phyloP scores from a whole-genome alignment of 2,797 vertebrate species.

The Acipenser transmontanus region DNA sequence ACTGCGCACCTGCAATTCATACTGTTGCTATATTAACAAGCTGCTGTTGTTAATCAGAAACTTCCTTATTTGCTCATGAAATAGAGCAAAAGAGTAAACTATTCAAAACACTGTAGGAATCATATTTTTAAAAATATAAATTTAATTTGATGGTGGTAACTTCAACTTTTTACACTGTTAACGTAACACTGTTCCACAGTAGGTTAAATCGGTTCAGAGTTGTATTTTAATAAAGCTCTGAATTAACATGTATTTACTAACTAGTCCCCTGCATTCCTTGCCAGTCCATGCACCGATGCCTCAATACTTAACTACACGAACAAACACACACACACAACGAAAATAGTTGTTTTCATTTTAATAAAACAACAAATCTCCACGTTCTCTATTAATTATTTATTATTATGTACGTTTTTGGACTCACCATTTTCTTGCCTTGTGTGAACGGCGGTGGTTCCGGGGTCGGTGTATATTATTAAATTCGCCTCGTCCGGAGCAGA shows the following conservation, averaged over 20 bases:
- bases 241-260: not conserved
- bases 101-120: too few species aligned
- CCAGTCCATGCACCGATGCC: too few species aligned
- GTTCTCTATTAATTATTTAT: not conserved
- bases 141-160: too few species aligned
- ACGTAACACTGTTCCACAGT: too few species aligned
- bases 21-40: too few species aligned
- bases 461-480: constrained; percentile 17
- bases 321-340: not conserved
- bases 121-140: too few species aligned
- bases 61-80: too few species aligned
- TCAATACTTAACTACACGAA: not conserved
- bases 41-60: too few species aligned
- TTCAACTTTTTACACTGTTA: too few species aligned
- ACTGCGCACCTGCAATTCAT: too few species aligned
- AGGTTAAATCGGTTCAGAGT: too few species aligned
- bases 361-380: not conserved
- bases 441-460: constrained; percentile 13
- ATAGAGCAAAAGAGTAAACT: too few species aligned
- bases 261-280: not conserved
- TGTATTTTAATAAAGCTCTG: not conserved
- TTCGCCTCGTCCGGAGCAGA: constrained; percentile 11
- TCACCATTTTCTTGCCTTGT: constrained; percentile 40
- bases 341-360: not conserved
- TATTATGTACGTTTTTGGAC: constrained; percentile 12